phyloP scores from a whole-genome alignment of 1,140 invertebrate species.

The Macrobrachium nipponense region DNA sequence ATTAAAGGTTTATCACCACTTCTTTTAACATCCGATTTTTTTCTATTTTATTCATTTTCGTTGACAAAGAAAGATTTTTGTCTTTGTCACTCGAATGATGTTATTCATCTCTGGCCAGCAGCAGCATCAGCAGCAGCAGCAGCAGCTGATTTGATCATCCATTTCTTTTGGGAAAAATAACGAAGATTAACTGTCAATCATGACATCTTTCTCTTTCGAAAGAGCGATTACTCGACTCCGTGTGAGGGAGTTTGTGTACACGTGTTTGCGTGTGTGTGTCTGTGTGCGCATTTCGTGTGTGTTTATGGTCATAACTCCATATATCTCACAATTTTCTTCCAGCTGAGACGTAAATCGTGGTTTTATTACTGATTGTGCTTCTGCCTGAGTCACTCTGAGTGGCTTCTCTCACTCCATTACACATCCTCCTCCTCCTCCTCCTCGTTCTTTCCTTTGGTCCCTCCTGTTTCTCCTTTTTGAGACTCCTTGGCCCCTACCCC shows the following conservation, averaged over 20 bases:
- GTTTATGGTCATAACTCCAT: background rate
- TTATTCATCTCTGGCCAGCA: too few species aligned
- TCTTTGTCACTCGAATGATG: too few species aligned
- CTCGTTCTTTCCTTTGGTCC: background rate
- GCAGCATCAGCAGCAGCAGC: too few species aligned
- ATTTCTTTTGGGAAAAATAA: too few species aligned
- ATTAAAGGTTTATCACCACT: too few species aligned
- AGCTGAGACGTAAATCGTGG: constrained; percentile 37
- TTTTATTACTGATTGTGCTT: constrained; percentile 46
- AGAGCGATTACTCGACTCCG: too few species aligned
- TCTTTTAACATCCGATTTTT: too few species aligned
- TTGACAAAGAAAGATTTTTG: too few species aligned
- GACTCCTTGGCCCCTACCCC: background rate
- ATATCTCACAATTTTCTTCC: constrained; percentile 35
- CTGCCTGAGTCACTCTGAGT: constrained; percentile 33
- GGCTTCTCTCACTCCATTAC: background rate
- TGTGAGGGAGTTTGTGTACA: background rate
- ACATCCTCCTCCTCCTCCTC: background rate
- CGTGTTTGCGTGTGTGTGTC: constrained; percentile 5
- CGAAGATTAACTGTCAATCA: too few species aligned
- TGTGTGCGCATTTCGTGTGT: background rate
- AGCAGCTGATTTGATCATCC: too few species aligned
- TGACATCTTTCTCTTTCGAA: too few species aligned
- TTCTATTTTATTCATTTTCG: too few species aligned
- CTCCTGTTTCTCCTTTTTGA: background rate